Conservation (phyloP, 2,888 invertebrate species). For the Nomada lathburiana region DNA sequence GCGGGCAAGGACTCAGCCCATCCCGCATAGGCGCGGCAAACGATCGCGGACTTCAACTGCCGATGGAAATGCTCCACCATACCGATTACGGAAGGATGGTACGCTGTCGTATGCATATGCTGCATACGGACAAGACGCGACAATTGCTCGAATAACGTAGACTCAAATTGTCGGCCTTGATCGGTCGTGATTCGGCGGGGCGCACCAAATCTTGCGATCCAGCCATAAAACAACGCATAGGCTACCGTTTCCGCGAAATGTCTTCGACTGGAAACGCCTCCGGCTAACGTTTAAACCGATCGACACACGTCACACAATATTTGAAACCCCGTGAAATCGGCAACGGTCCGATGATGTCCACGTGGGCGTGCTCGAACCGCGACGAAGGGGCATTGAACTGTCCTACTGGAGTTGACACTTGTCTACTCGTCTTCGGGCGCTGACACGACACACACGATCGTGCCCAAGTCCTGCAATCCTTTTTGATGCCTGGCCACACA, state of each 20-base stretch:
- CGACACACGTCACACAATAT: constrained; percentile 3
- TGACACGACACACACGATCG: neutral
- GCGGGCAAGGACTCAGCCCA: neutral
- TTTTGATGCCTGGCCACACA: constrained; percentile 69
- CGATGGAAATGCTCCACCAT: constrained; percentile 13
- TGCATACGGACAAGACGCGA: neutral
- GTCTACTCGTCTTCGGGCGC: neutral
- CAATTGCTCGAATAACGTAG: neutral
- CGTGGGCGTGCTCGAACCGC: neutral
- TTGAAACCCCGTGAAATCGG: neutral
- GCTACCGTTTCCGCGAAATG: neutral
- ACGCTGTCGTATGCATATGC: constrained; percentile 58
- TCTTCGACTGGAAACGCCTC: neutral
- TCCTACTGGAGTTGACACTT: neutral
- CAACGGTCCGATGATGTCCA: neutral
- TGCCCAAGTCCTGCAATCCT: constrained; percentile 56
- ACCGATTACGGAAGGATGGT: neutral
- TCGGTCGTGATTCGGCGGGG: neutral
- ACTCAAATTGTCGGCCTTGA: constrained; percentile 15
- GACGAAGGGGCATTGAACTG: neutral
- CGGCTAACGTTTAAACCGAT: constrained; percentile 12
- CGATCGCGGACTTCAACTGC: neutral
- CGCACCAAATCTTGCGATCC: neutral
- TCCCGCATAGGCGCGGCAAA: neutral
- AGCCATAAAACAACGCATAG: neutral